Percentiles rank a stretch among this genome's conserved stretches.
These are phyloP conservation scores for Pristiophorus japonicus DNA, from an alignment of 2,113 vertebrate genomes.

Conservation along the genomic window DNA sequence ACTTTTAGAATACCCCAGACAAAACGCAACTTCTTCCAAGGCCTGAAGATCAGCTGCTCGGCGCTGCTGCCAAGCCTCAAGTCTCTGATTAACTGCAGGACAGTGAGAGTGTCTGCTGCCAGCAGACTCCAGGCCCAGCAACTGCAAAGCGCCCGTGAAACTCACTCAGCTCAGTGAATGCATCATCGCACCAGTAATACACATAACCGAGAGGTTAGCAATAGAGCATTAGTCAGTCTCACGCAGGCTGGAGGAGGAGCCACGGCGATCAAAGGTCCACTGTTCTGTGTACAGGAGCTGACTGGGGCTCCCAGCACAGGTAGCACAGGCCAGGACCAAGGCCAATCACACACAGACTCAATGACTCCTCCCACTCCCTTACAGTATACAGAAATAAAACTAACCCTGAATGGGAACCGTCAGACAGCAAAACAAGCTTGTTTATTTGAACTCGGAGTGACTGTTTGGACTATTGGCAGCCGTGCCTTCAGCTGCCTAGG, in stretches of 20 bases:
- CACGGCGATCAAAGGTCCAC: not conserved
- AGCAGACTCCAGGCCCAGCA: not conserved
- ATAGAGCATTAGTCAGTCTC: not conserved
- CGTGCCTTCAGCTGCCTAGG: not conserved
- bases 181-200: not conserved
- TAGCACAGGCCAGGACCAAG: not conserved
- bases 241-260: not conserved
- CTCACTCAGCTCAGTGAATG: not conserved
- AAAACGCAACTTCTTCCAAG: not conserved
- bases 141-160: not conserved
- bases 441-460: not conserved
- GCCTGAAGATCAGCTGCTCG: not conserved
- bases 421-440: not conserved
- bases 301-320: not conserved
- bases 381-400: not conserved
- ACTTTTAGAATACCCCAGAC: not conserved
- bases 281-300: not conserved
- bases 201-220: not conserved
- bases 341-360: conserved; percentile 3
- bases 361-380: conserved; percentile 4
- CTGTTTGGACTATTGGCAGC: not conserved
- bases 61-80: not conserved
- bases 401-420: not conserved
- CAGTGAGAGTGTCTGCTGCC: not conserved
- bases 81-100: conserved; percentile 12